phyloP scores from a whole-genome alignment of 2,888 invertebrate species.

The Drosophila tanythrix region DNA sequence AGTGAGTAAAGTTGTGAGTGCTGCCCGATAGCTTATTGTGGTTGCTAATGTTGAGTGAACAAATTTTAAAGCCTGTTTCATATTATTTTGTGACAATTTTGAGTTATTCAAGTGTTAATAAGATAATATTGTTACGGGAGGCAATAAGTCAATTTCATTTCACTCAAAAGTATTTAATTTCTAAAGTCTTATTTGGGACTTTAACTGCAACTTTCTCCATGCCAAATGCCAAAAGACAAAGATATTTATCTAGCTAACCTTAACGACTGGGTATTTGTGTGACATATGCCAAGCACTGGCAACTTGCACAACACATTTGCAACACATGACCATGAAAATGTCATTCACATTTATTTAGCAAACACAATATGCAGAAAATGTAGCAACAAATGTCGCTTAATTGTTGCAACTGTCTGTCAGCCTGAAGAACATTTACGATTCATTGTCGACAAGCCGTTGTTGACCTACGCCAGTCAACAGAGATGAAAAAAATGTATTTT shows the following conservation, averaged over 20 bases:
- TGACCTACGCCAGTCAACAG: conserved; percentile 16
- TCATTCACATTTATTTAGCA: conserved; percentile 36
- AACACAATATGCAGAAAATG: conserved; percentile 51
- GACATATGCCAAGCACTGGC: background rate
- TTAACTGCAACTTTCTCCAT: background rate
- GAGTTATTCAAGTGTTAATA: background rate
- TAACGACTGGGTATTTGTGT: background rate
- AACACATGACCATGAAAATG: conserved; percentile 11
- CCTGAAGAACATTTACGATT: conserved; percentile 55
- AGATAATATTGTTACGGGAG: background rate
- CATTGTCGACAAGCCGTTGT: conserved; percentile 19
- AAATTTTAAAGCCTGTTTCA: background rate
- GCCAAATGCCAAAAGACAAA: background rate
- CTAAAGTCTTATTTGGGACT: background rate
- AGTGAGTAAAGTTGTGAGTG: background rate
- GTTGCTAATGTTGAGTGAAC: background rate
- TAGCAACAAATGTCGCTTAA: conserved; percentile 63
- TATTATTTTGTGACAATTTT: background rate
- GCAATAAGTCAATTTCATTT: background rate
- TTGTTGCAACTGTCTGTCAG: conserved; percentile 64
- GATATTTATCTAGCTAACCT: background rate
- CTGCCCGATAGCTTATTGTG: background rate
- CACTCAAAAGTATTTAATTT: background rate
- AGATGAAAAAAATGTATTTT: conserved; percentile 1
- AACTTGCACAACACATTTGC: background rate